Base-by-base conservation (phyloP, 2,888 invertebrate genomes). In the Torymus aiolomorphi region DNA sequence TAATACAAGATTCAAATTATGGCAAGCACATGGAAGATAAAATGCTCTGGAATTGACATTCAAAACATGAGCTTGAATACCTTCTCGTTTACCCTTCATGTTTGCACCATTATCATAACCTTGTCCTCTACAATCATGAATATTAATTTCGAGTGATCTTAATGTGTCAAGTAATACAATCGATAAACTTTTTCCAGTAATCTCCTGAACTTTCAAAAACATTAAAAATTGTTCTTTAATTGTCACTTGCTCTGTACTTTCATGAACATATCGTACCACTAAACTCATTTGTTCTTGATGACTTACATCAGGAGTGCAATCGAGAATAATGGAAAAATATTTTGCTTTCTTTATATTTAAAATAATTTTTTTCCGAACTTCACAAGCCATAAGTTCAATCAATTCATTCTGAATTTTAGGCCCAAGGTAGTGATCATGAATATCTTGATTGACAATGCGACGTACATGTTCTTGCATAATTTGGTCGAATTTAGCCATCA, bases 51-150 rank as follows among this genome's bases (percentile, higher is more conserved):
- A 31, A 31, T 31, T 3, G 31, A 31, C 2, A 31, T 31, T 31
- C 31, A 66, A 51, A 66, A 66, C 51, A 1, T 66, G 49, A 5
- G 10, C 18, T 80, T 83, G 83, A 16, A 85, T 83, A 56, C 81
- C 83, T 54, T 73, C 69, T 52, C 78, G 69, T 76, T 83, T 75
- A 42, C 82, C 80, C 49, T 73, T 67, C 83, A 83, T 85, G 69
- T 85, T 84, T 3, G 84, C 80, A 61, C 82, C 83, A 77, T 83
- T 83, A 69, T 84, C 84, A 66, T 83, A 83, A 52, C 82, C 82
- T 71, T 83, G 84, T 42, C 82, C 83, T 51, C 82, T 65, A 69
- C 81, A 78, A 63, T 63, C n/a, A n/a, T 63, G 0, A 14, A 66
- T 51, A 51, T 18, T 2, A 51, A 66, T 49, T 5, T 24, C 42